These are phyloP conservation scores for Eulemur albifrons DNA, from an alignment of 2,797 vertebrate species.

Conservation along the genomic window DNA sequence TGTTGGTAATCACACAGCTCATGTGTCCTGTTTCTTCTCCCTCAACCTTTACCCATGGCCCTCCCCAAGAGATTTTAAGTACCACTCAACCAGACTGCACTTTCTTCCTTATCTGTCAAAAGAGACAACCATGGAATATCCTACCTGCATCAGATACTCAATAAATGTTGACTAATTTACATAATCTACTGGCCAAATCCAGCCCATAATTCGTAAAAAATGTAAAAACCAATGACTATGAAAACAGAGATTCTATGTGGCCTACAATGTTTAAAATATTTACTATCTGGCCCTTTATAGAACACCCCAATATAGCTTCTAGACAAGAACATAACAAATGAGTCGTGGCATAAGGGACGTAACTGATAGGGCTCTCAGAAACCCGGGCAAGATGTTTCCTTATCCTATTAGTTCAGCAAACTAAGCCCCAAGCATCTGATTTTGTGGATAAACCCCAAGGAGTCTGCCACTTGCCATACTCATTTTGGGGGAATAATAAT, in stretches of 20 bases:
- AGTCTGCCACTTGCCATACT: not conserved
- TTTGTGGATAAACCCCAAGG: not conserved
- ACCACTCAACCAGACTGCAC: not conserved
- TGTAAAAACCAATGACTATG: not conserved
- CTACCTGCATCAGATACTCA: not conserved
- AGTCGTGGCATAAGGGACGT: rapidly evolving
- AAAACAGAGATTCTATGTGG: rapidly evolving
- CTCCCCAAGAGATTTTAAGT: not conserved
- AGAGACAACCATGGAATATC: not conserved
- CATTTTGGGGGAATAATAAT: not conserved
- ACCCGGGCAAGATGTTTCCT: not conserved
- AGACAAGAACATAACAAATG: not conserved
- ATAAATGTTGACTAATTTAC: not conserved
- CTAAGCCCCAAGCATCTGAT: not conserved
- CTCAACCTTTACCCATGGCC: no score
- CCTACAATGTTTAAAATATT: not conserved
- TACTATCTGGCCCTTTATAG: not conserved
- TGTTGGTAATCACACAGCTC: not conserved
- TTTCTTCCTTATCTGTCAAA: not conserved
- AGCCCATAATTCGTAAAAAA: not conserved
- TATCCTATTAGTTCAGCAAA: not conserved
- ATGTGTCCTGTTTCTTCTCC: not conserved
- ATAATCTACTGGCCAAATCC: not conserved
- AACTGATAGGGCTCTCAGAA: not conserved
- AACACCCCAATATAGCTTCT: not conserved